Evolutionary conservation across 2,888 invertebrate species (phyloP), one percentile per base, ranked within the genome.

Genomic region (Diadromus collaris): DNA sequence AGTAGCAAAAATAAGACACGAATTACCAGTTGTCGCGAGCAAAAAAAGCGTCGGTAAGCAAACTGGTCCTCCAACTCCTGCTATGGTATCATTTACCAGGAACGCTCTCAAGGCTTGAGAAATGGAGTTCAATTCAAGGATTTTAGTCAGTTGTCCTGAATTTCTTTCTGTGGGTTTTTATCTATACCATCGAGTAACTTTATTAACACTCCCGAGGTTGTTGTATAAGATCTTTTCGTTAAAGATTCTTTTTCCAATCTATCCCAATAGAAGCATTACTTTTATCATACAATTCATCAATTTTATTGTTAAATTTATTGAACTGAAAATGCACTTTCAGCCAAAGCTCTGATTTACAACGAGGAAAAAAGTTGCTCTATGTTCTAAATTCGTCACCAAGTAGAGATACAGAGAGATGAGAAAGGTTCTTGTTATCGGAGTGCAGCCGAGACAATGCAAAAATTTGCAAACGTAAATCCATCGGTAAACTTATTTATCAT

Each of bases 1-100:
- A 24, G 46, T 32, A 9, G 32, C 46, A 48, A 70, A 60, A 70
- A 70, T 70, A 19, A 34, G 70, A 48, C 70, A 60, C 58, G 70
- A 70, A 48, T 70, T 46, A 60, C 70, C 60, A 60, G 70, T 70
- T 60, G 32, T 70, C 46, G 46, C 48, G 21, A 6, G 41, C 27
- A 68, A 38, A 54, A 4, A 70, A 70, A 46, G 34, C 32, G 16
- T 24, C 44, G 21, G 29, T 61, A 48, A 24, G 60, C 56, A 60
- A 70, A 60, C 60, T 51, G 60, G 60, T 70, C 60, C 60, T 70
- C 44, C 63, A 10, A 27, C 63, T 46, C 54, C 51, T 24, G 67
- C 67, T 48, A 48, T 46, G 60, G 60, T n/a, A 16, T 48, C 24
- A 24, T 21, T 60, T 48, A 60, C 70, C 60, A 48, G 46, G 60